Base-by-base conservation (phyloP, 2,113 vertebrate species). In the Kryptolebias marmoratus region DNA sequence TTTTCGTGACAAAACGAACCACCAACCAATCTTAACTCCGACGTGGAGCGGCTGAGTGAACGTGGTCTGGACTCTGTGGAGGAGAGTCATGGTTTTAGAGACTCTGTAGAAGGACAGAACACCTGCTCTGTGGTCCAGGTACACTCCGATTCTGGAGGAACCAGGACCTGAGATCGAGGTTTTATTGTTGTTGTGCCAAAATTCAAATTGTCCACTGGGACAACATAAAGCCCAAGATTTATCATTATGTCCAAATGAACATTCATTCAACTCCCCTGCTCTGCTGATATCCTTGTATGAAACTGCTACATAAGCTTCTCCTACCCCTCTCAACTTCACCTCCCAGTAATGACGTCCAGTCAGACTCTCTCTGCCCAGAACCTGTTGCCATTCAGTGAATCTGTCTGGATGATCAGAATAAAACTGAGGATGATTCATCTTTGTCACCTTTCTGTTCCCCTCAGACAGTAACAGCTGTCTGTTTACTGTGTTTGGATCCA, bases 401-500 rank as follows among this genome's bases (percentile, higher is more conserved):
- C 57, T 60, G 18, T 60, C 57, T 42, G 57, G 36, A 42, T 60
- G 8, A 12, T 18, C 7, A 42, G 18, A 12, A 60, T 42, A 42
- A 42, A 15, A n/a, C 57, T 60, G 57, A 42, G n/a, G 13, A 22
- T 42, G 1, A 3, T 42, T 4, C 57, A 42, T 60, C 1, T 5
- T 1, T 4, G 57, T 60, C 2, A 39, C 57, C 30, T 42, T 60
- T 42, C 57, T 60, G 16, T 42, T 42, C 6, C 16, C 57, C 14
- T 60, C 57, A 10, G 57, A 22, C 36, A 60, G 16, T 9, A 5
- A n/a, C 32, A 60, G 16, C 11, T 7, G 1, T 22, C 9, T 42
- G 32, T 42, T 36, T 14, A n/a, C 57, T n/a, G 57, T 59, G 57
- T 60, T 60, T 15, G 36, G 57, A 60, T 60, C 57, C 57, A 60